Base-by-base conservation (phyloP, 1,140 invertebrate species). In the Nasonia giraulti region DNA sequence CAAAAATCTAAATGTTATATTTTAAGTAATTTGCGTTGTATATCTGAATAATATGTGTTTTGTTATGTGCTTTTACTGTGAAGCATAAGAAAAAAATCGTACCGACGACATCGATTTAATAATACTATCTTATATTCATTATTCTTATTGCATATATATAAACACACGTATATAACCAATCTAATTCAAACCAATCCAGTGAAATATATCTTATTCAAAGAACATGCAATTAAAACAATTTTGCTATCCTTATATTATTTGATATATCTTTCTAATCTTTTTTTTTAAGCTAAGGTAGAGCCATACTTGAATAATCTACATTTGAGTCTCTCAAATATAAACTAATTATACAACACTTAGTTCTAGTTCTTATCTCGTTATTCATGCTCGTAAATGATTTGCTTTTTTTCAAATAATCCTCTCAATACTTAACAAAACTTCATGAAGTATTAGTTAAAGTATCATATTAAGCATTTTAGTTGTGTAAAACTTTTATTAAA, bases 91-190 rank as follows among this genome's bases (percentile, higher is more conserved):
- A 75, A 78, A 44, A 82, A 73, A 79, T 31, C 31, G 79, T 85
- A 82, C 80, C 84, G 84, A 82, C 75, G 73, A 44, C 6, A 71
- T 82, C 80, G 75, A 78, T 78, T 62, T 8, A 82, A 66, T 82
- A 81, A 82, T 85, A 78, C 66, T 85, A 82, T 78, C 84, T 85
- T 85, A 73, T 74, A 85, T 82, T 85, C 75, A 85, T 82, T 85
- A 82, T 85, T 85, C 66, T 82, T 73, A 85, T 78, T 77, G 80
- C 74, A 78, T 82, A 82, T 69, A 76, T 81, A 50, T 85, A 80
- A 76, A 77, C 44, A 69, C 17, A 31, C 37, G 69, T 79, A 82
- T 82, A 66, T 82, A 85, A 85, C 33, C 80, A 85, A 73, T 78
- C 47, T 27, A 76, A 77, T 55, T 81, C 73, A 85, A 74, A 40